phyloP scores from a whole-genome alignment of 2,113 vertebrate genomes.

The Apaloderma vittatum region DNA sequence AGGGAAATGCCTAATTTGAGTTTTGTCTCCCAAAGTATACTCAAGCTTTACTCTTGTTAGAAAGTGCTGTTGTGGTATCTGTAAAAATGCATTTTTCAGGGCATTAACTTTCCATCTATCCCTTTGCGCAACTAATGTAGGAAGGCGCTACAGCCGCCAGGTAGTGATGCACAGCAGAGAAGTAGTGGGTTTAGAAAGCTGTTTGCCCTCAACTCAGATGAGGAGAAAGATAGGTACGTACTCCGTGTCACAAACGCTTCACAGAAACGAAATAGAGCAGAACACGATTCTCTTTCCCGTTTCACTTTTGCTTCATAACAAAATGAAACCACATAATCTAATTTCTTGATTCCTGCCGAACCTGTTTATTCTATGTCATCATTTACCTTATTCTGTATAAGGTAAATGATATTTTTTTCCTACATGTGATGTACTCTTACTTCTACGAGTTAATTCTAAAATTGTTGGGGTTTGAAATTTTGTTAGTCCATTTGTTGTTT shows the following conservation, averaged over 20 bases:
- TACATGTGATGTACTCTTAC: not conserved
- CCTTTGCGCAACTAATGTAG: not conserved
- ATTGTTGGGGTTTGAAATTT: not conserved
- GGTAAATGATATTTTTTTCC: not conserved
- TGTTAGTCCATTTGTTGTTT: conserved; percentile 1
- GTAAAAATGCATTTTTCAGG: not conserved
- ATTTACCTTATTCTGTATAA: not conserved
- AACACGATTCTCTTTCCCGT: not conserved
- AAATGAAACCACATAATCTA: not conserved
- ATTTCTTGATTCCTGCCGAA: not conserved
- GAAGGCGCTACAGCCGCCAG: not conserved
- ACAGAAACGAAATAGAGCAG: not conserved
- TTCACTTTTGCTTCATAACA: not conserved
- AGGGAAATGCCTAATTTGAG: not conserved
- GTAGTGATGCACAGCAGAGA: not conserved
- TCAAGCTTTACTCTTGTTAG: not conserved
- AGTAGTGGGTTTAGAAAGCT: not conserved
- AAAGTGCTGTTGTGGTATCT: not conserved
- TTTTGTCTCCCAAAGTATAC: not conserved
- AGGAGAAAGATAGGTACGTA: not conserved
- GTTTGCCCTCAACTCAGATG: not conserved
- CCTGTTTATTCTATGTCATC: not conserved
- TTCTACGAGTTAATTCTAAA: not conserved
- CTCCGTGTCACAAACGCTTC: not conserved
- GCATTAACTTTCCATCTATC: not conserved